A percentile compares a stretch with the other conserved stretches of the same genome.
These are phyloP conservation scores for Acanthisitta chloris DNA, from an alignment of 2,113 vertebrate genomes.

Conservation along the genomic window DNA sequence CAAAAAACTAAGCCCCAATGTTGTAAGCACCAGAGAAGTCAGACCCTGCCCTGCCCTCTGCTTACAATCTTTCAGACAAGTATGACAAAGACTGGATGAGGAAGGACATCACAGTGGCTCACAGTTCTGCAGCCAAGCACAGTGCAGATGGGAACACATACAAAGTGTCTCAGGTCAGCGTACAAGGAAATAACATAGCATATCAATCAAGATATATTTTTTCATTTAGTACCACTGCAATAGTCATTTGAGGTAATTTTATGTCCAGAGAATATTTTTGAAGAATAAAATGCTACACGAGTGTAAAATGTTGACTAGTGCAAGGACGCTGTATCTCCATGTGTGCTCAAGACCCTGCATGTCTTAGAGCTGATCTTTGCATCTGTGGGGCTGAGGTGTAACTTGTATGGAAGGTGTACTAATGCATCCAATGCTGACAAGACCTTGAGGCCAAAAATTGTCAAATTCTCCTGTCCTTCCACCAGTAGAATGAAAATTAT, in stretches of 20 bases:
- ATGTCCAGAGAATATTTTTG: neutral
- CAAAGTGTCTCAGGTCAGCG: neutral
- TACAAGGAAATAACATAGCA: neutral
- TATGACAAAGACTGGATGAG: neutral
- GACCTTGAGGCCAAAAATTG: neutral
- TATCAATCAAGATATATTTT: neutral
- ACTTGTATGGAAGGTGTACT: neutral
- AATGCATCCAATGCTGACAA: neutral
- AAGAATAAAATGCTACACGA: neutral
- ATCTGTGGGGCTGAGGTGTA: neutral
- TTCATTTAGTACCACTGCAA: neutral
- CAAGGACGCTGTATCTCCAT: neutral
- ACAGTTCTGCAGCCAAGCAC: neutral
- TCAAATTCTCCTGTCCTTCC: neutral
- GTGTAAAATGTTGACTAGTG: neutral
- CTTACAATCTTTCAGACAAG: neutral
- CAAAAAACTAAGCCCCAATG: neutral
- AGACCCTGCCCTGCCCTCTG: neutral
- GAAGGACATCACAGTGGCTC: neutral
- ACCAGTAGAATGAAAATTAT: neutral
- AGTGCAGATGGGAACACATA: neutral
- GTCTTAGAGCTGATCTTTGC: neutral
- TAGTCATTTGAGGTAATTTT: neutral
- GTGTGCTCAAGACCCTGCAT: neutral
- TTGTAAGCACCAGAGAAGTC: neutral